These are phyloP conservation scores for Pectinophora gossypiella DNA, from an alignment of 1,140 invertebrate genomes.

Conservation along the genomic window DNA sequence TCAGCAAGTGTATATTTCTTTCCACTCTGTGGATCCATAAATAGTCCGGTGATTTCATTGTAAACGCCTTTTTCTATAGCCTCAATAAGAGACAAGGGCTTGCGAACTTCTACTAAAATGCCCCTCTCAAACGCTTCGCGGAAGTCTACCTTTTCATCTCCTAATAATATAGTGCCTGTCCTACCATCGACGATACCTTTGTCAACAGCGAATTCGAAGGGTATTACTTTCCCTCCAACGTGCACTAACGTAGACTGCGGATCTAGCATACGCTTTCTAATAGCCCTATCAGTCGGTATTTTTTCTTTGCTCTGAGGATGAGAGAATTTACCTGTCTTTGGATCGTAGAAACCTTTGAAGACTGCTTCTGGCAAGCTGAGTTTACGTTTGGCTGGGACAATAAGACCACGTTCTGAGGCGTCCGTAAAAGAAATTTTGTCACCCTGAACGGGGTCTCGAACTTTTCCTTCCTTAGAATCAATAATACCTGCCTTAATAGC, in stretches of 20 bases:
- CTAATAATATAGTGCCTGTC: slow-evolving; percentile 81
- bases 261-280: slow-evolving; percentile 88
- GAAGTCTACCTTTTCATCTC: slow-evolving; percentile 84
- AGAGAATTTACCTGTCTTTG: slow-evolving; percentile 82
- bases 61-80: slow-evolving; percentile 89
- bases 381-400: slow-evolving; percentile 87
- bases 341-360: slow-evolving; percentile 89
- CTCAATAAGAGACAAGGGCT: slow-evolving; percentile 89
- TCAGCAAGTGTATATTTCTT: slow-evolving; percentile 84
- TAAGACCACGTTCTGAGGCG: slow-evolving; percentile 87
- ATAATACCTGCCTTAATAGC: slow-evolving; percentile 89
- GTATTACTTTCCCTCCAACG: slow-evolving; percentile 83
- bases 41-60: slow-evolving; percentile 83
- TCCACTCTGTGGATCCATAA: slow-evolving; percentile 87
- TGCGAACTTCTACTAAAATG: slow-evolving; percentile 86
- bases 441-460: slow-evolving; percentile 85
- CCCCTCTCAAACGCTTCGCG: slow-evolving; percentile 91
- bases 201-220: slow-evolving; percentile 88
- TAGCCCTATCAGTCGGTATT: slow-evolving; percentile 84
- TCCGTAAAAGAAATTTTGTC: slow-evolving; percentile 85
- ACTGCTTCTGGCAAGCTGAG: slow-evolving; percentile 91
- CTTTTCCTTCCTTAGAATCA: slow-evolving; percentile 86
- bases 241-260: slow-evolving; percentile 86
- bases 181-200: slow-evolving; percentile 86
- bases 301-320: slow-evolving; percentile 83